Evolutionary conservation across 2,888 invertebrate genomes (phyloP).

Genomic region (Ectemnius lituratus): DNA sequence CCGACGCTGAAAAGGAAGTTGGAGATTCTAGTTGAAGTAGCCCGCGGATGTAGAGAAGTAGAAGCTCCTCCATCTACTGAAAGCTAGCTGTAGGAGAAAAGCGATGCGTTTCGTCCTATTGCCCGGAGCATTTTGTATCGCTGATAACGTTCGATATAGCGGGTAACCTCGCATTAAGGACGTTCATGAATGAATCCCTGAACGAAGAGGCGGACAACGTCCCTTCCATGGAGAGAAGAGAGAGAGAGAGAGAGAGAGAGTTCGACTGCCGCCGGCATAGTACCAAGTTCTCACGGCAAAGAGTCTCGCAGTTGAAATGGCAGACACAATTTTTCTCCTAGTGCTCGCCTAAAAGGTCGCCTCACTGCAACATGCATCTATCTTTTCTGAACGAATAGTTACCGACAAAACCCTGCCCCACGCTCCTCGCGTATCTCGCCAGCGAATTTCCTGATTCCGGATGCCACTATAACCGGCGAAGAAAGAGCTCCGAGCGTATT

Average conservation of each 20-base stretch:
- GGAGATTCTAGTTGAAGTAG: slow-evolving; percentile 32
- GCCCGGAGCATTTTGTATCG: slow-evolving; percentile 41
- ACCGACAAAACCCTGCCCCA: no score
- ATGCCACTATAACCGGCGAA: neutral
- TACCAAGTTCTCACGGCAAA: neutral
- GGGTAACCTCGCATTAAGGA: slow-evolving; percentile 15
- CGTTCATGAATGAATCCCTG: slow-evolving; percentile 31
- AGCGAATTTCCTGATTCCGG: slow-evolving; percentile 8
- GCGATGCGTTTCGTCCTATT: slow-evolving; percentile 26
- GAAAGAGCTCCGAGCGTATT: neutral
- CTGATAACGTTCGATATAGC: slow-evolving; percentile 42
- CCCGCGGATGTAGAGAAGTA: slow-evolving; percentile 40
- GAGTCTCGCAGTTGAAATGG: neutral
- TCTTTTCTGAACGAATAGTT: no score
- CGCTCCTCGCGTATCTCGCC: neutral
- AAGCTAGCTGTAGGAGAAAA: slow-evolving; percentile 35
- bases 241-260: no score
- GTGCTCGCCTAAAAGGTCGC: slow-evolving; percentile 7
- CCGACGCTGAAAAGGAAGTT: slow-evolving; percentile 30
- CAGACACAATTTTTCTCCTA: neutral
- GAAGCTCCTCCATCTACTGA: slow-evolving; percentile 28
- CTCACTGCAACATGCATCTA: neutral
- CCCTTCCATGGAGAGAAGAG: neutral
- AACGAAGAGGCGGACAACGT: slow-evolving; percentile 22
- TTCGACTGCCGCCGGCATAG: neutral